phyloP scores from a whole-genome alignment of 2,797 vertebrate genomes.

The Sphenopsis melanotis region DNA sequence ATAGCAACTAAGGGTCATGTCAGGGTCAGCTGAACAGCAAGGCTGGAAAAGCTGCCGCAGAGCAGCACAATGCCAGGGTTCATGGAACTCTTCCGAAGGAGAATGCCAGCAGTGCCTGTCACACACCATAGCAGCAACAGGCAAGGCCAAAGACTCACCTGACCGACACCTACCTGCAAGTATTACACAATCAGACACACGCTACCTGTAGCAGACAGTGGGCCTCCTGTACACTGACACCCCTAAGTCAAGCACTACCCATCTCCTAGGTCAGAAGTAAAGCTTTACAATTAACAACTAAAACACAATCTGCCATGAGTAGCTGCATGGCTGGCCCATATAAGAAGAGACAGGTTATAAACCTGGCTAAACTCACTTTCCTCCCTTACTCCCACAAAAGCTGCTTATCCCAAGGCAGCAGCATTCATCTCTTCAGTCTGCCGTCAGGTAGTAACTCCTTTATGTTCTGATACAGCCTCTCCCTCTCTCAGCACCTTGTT shows the following conservation, averaged over 20 bases:
- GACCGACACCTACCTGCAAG: accelerated
- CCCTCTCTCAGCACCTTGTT: background rate
- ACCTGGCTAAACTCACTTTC: background rate
- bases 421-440: slow-evolving; percentile 25
- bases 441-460: slow-evolving; percentile 55
- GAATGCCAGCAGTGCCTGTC: accelerated
- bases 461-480: background rate
- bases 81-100: accelerated
- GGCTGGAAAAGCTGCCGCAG: background rate
- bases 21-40: background rate
- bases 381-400: background rate
- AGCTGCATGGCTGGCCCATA: accelerated
- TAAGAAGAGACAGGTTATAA: background rate
- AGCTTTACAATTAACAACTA: background rate
- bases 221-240: background rate
- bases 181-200: background rate
- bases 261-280: background rate
- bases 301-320: background rate
- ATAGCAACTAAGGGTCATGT: background rate
- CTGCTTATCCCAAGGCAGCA: background rate
- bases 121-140: background rate
- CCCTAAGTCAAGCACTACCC: background rate
- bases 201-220: too few species aligned
- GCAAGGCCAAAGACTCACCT: background rate
- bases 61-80: accelerated